phyloP scores from a whole-genome alignment of 2,797 vertebrate species.

The Poecilia gillii region DNA sequence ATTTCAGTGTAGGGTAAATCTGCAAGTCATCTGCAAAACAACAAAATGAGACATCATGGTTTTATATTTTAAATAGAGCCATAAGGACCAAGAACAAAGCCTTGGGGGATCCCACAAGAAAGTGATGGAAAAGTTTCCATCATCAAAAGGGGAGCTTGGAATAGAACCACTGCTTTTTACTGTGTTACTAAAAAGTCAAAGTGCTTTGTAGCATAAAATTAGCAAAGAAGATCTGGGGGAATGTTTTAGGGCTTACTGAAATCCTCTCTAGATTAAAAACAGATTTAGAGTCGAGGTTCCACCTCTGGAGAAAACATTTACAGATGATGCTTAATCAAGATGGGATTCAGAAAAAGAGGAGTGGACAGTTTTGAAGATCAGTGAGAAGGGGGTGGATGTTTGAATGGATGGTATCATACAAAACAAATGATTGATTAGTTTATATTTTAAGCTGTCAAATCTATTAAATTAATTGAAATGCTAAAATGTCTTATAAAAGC shows the following conservation, averaged over 20 bases:
- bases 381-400: neutral
- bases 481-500: neutral
- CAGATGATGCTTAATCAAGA: neutral
- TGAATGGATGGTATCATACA: neutral
- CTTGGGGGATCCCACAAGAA: neutral
- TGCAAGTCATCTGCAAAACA: neutral
- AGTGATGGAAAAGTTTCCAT: neutral
- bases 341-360: neutral
- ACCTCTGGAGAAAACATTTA: neutral
- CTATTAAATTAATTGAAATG: neutral
- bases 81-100: neutral
- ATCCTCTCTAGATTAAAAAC: neutral
- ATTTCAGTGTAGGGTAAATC: neutral
- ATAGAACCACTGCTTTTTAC: neutral
- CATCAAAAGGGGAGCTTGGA: neutral
- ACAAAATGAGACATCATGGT: neutral
- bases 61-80: neutral
- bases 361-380: neutral
- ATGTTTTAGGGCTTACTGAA: neutral
- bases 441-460: neutral
- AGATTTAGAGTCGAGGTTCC: neutral
- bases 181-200: neutral
- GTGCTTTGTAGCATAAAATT: neutral
- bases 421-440: neutral
- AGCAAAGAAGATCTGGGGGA: neutral